Conservation (phyloP, 2,797 vertebrate species). For the Scomberomorus guttatus region DNA sequence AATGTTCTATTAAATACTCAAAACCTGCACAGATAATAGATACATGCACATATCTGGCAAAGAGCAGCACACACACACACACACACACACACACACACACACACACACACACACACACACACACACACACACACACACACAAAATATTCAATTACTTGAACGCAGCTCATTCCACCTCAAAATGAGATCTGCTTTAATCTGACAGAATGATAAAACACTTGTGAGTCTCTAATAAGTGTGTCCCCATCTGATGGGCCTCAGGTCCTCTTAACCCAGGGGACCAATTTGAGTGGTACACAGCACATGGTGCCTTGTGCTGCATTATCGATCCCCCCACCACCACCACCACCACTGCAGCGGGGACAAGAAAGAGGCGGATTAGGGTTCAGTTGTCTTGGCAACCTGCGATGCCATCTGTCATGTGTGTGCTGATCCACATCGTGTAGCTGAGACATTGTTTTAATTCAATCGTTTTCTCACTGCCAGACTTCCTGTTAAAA, state of each 20-base stretch:
- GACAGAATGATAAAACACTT: conserved; percentile 84
- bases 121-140: neutral
- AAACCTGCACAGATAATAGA: conserved; percentile 12
- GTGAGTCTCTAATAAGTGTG: conserved; percentile 82
- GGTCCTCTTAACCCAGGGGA: conserved; percentile 83
- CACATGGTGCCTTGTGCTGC: conserved; percentile 80
- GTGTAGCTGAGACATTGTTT: conserved; percentile 78
- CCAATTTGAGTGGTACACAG: conserved; percentile 84
- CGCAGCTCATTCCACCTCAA: conserved; percentile 46
- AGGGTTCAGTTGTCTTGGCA: conserved; percentile 84
- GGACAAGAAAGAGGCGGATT: conserved; percentile 65
- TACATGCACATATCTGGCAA: neutral
- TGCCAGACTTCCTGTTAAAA: conserved; percentile 47
- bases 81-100: neutral
- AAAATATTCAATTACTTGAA: conserved; percentile 28
- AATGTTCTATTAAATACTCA: neutral
- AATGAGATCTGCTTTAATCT: conserved; percentile 70
- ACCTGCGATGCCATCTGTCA: conserved; percentile 86
- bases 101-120: neutral
- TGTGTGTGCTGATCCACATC: conserved; percentile 79
- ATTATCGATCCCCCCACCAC: conserved; percentile 57
- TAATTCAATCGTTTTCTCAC: conserved; percentile 76
- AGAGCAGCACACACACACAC: neutral
- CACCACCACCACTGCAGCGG: conserved; percentile 28
- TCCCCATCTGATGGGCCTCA: conserved; percentile 81